phyloP scores from a whole-genome alignment of 2,797 vertebrate genomes.

The Taeniopygia guttata region DNA sequence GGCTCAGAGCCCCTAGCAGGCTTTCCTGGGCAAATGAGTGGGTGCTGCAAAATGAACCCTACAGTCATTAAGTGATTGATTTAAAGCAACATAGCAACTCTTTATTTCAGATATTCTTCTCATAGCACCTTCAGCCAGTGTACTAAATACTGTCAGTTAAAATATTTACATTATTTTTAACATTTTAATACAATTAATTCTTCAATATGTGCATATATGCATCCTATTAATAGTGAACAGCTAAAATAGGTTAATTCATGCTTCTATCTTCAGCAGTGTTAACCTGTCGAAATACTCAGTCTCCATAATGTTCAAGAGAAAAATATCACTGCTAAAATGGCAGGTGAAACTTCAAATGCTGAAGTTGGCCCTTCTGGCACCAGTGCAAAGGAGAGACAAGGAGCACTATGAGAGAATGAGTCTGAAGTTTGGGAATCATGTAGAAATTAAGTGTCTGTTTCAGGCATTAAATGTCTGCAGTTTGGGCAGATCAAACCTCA shows the following conservation, averaged over 20 bases:
- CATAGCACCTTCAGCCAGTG: background rate
- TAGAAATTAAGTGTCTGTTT: background rate
- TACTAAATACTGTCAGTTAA: background rate
- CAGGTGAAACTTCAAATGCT: background rate
- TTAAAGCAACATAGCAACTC: background rate
- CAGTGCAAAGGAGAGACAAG: background rate
- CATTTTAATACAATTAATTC: background rate
- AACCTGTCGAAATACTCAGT: background rate
- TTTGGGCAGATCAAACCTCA: background rate
- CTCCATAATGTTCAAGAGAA: background rate
- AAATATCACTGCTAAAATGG: background rate
- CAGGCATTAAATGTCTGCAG: background rate
- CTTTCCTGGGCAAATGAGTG: background rate
- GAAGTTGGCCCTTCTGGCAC: background rate
- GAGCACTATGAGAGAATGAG: background rate
- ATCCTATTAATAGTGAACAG: background rate
- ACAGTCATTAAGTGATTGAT: background rate
- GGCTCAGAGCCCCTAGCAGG: background rate
- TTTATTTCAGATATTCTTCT: background rate
- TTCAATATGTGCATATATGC: fast-evolving
- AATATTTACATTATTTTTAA: background rate
- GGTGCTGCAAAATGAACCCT: background rate
- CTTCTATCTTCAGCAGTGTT: background rate
- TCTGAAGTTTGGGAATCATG: background rate
- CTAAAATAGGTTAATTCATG: background rate